Evolutionary conservation across 2,797 vertebrate genomes (phyloP), one percentile per base, ranked within the genome.

Genomic region (Eupleurogrammus muticus): DNA sequence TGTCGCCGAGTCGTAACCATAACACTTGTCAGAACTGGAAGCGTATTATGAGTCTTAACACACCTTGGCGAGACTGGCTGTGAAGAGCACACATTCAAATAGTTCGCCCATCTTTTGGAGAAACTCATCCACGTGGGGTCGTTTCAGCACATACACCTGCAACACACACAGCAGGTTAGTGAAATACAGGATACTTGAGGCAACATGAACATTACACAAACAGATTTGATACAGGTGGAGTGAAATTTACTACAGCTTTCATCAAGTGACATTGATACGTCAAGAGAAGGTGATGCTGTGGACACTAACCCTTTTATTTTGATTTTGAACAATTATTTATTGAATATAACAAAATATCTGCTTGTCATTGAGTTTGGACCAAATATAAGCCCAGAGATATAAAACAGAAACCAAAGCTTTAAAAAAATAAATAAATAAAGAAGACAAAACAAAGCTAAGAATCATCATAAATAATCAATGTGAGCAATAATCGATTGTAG

Each of bases 21-120:
- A 53, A 55, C 9, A 58, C 19, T 38, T 0, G 2, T 21, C 23
- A 52, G 13, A 35, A 53, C 5, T 69, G 46, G 52, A 38, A 21
- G n/a, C 1, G 11, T 0, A 9, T 11, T 6, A 3, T 0, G 2
- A 23, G 14, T 46, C 28, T 32, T 1, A 36, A 79, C 94, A 54
- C 84, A 99, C 97, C 96, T 99, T 99, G 75, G 97, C 97, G 60
- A 99, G 90, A 86, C 97, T 99, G 90, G 97, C 97, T 70, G 97
- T 99, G 83, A 99, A 99, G 76, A 99, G 96, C 82, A 99, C 97
- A 85, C 97, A 99, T 90, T 99, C 97, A 65, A 98, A 99, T 17
- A 99, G 90, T 82, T 98, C 96, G 52, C 97, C 97, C 97, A 99
- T 99, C 91, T 96, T 96, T 86, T 98, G 96, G 34, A 99, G 96